Percentiles rank a stretch among this genome's conserved stretches.
These are phyloP conservation scores for Cygnus olor DNA, from an alignment of 2,797 vertebrate species.

Conservation along the genomic window DNA sequence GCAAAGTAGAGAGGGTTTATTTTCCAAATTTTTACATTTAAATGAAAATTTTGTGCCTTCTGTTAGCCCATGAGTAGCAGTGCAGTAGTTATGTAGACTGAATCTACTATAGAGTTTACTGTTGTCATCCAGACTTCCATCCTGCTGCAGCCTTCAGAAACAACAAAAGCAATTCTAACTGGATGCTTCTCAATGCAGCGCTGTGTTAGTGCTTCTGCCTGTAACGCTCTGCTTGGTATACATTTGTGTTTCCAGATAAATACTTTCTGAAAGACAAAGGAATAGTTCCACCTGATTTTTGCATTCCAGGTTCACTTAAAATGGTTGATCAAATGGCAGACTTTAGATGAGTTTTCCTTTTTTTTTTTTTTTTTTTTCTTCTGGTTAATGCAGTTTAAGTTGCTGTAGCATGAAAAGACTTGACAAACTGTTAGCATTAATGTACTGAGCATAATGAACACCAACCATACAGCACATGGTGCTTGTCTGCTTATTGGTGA, in stretches of 20 bases:
- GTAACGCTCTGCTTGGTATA: rapidly evolving
- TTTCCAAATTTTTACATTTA: neutral
- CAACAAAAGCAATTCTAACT: neutral
- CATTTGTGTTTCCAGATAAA: neutral
- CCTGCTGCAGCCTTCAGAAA: neutral
- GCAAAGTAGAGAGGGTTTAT: neutral
- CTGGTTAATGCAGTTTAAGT: neutral
- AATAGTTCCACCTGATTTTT: neutral
- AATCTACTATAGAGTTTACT: neutral
- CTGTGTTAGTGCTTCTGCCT: neutral
- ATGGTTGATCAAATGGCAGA: neutral
- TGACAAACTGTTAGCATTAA: slow-evolving; percentile 73
- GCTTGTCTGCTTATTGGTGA: slow-evolving; percentile 84
- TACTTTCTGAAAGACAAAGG: neutral
- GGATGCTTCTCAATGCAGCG: neutral
- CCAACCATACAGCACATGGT: slow-evolving; percentile 85
- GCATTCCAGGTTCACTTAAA: neutral
- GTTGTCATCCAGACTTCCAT: neutral
- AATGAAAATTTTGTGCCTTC: neutral
- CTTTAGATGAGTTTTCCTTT: neutral
- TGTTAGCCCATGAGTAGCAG: neutral
- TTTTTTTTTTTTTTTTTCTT: no score
- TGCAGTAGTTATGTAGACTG: neutral
- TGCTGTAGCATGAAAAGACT: slow-evolving; percentile 33
- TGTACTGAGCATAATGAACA: slow-evolving; percentile 75